These are phyloP conservation scores for Nesometra sesokonis DNA, from an alignment of 35 echinoderm and acorn worm species.

Conservation along the genomic window DNA sequence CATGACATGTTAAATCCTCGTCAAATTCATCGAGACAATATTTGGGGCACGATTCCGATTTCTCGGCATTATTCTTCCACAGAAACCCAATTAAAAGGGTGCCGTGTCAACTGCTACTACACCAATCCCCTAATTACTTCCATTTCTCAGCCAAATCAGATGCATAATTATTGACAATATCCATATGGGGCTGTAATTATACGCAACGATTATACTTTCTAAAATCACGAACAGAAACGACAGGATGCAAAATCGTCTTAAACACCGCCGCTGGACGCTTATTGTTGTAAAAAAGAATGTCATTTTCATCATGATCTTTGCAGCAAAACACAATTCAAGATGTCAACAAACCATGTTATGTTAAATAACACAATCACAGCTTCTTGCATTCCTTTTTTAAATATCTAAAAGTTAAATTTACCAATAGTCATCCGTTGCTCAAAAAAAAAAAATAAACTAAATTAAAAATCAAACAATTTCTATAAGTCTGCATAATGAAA, in stretches of 20 bases:
- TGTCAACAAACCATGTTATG: background rate
- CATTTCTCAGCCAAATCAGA: background rate
- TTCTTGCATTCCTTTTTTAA: too few relatives aligned
- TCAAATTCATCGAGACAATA: background rate
- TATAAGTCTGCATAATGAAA: too few relatives aligned
- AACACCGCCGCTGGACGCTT: background rate
- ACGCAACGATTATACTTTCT: background rate
- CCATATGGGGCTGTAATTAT: background rate
- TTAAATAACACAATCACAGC: too few relatives aligned
- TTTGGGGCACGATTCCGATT: background rate
- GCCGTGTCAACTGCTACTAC: background rate
- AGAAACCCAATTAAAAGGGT: background rate
- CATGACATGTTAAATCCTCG: background rate
- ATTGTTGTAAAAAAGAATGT: background rate
- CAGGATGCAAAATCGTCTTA: background rate
- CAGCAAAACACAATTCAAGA: background rate
- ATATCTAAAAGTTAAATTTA: too few relatives aligned
- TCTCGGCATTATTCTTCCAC: background rate
- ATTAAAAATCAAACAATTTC: too few relatives aligned
- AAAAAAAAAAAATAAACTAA: too few relatives aligned
- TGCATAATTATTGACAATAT: background rate
- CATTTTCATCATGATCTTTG: background rate
- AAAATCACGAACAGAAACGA: background rate
- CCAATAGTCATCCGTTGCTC: too few relatives aligned
- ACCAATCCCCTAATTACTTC: background rate